A percentile compares a stretch with the other conserved stretches of the same genome.
Evolutionary conservation across 2,797 vertebrate species (phyloP).

Genomic region (Phrynocephalus vlangalii): DNA sequence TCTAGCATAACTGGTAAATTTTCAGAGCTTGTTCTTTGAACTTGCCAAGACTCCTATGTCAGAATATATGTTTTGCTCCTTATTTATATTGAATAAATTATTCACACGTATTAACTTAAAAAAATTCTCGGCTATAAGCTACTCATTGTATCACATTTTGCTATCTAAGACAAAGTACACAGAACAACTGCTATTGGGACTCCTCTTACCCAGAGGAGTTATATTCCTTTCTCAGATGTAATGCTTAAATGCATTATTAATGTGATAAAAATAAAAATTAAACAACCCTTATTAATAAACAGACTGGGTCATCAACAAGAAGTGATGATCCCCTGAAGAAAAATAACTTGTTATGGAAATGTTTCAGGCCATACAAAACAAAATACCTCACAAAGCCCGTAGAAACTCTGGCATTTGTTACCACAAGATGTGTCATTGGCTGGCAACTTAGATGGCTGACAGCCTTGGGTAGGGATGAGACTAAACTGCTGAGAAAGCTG

Average conservation of each 20-base stretch:
- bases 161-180: constrained; percentile 39
- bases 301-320: neutral
- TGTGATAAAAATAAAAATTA: constrained; percentile 31
- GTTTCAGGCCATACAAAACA: neutral
- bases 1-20: neutral
- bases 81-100: constrained; percentile 57
- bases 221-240: constrained; percentile 46
- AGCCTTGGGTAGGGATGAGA: neutral
- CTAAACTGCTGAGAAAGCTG: neutral
- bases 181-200: constrained; percentile 43
- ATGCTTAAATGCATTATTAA: constrained; percentile 19
- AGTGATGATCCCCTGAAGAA: neutral
- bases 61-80: constrained; percentile 34
- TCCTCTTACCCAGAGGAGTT: constrained; percentile 29
- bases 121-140: neutral
- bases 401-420: neutral
- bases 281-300: neutral
- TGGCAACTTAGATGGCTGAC: neutral
- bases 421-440: neutral
- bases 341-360: constrained; percentile 8
- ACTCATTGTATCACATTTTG: constrained; percentile 31
- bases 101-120: constrained; percentile 51
- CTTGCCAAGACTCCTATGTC: constrained; percentile 39
- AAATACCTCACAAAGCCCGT: neutral
- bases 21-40: constrained; percentile 26